These are phyloP conservation scores for Chondrilla cf. caribensis DNA, from an alignment of 37 sponge, comb jelly and placozoan genomes.

Conservation along the genomic window DNA sequence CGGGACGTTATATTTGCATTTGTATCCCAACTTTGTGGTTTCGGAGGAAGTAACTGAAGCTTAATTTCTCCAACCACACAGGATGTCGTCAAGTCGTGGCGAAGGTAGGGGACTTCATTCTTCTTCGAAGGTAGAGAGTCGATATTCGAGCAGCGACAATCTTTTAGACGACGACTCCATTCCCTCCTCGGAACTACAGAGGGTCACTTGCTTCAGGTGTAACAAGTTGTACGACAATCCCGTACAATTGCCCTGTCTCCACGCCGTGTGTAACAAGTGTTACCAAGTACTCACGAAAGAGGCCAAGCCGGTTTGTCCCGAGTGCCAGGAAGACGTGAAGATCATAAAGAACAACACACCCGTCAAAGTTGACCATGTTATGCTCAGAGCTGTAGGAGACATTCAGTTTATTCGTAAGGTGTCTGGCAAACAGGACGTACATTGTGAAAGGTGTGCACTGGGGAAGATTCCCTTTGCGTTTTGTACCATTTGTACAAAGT, in stretches of 20 bases:
- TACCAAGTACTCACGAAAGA: not conserved
- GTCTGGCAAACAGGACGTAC: conserved; percentile 3
- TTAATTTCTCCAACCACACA: no score
- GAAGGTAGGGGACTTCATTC: no score
- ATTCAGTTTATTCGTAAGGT: conserved; percentile 17
- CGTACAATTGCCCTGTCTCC: conserved; percentile 6
- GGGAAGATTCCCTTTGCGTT: not conserved
- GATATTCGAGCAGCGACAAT: conserved; percentile 10
- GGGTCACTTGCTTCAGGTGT: conserved; percentile 16
- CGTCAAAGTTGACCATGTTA: not conserved
- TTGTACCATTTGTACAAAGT: conserved; percentile 1
- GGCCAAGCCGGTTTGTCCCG: conserved; percentile 4
- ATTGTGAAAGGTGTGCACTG: conserved; percentile 9
- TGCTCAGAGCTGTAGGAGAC: not conserved
- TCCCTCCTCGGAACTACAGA: not conserved
- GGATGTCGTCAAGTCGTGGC: no score
- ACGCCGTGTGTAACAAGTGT: conserved; percentile 21
- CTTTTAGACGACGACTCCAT: conserved; percentile 14
- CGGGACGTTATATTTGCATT: no score
- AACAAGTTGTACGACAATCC: conserved; percentile 23
- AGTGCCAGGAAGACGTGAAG: conserved; percentile 21
- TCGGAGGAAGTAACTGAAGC: no score
- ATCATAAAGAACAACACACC: not conserved
- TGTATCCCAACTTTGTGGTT: no score
- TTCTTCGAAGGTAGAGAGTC: not conserved